Percentiles rank a stretch among this genome's conserved stretches.
Evolutionary conservation across 2,113 vertebrate genomes (phyloP).

Genomic region (Elephas maximus): DNA sequence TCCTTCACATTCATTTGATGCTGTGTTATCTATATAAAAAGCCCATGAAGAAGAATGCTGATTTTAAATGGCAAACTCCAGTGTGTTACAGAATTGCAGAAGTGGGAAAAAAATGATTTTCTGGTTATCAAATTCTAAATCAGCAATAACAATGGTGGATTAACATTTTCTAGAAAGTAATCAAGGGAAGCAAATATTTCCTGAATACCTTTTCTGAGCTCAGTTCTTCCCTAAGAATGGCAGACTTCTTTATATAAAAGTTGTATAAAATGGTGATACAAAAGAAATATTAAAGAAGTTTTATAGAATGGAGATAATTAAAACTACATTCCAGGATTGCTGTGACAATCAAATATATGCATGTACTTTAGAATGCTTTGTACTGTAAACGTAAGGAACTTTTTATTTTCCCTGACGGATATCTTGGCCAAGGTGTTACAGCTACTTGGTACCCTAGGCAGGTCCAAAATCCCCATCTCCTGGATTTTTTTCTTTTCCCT

Average conservation of each 20-base stretch:
- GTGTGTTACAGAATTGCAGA: background rate
- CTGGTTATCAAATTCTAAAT: background rate
- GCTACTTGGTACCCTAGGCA: background rate
- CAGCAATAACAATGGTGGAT: background rate
- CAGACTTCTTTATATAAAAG: background rate
- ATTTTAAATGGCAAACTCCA: conserved; percentile 24
- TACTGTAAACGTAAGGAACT: background rate
- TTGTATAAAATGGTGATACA: background rate
- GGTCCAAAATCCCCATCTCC: background rate
- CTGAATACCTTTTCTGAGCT: conserved; percentile 23
- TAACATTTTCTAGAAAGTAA: conserved; percentile 13
- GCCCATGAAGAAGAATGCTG: background rate
- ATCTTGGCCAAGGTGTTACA: background rate
- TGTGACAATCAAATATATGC: background rate
- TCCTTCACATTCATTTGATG: background rate
- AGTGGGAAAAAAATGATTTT: conserved; percentile 21
- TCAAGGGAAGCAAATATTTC: conserved; percentile 32
- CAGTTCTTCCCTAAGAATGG: background rate
- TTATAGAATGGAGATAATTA: conserved; percentile 23
- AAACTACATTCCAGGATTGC: background rate
- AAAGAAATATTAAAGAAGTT: background rate
- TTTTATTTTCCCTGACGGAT: conserved; percentile 16
- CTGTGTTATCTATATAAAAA: conserved; percentile 22
- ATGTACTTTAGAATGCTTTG: conserved; percentile 34
- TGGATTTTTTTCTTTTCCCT: conserved; percentile 17